Base-by-base conservation (phyloP, 23 tunicate genomes). In the Styela plicata region DNA sequence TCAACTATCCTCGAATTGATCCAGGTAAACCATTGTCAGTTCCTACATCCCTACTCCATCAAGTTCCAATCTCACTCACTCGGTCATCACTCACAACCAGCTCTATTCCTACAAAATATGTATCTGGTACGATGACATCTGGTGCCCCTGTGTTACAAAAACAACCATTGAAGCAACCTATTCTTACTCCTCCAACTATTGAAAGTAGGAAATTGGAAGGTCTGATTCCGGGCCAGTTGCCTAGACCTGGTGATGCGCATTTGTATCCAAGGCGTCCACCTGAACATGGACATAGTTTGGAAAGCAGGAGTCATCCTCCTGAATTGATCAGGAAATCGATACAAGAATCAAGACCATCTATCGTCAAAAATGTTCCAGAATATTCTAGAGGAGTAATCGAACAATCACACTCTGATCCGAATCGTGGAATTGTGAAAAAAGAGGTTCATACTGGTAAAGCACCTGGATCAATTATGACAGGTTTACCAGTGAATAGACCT, bases 61-160 rank as follows among this genome's bases (percentile, higher is more conserved):
- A 26, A 24, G 52, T 23, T 57, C 52, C 37, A 31, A 32, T 34
- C 25, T 31, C 37, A 32, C 26, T 73, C 36, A n/a, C 63, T 29
- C 81, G 66, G 65, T 29, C 81, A 27, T 24, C 53, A 22, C 64
- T 76, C 10, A 76, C 81, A 7, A 76, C 81, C 28, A 76, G 81
- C 64, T 76, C 66, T 13, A 53, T 76, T 26, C 81, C 81, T 23
- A 76, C 81, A 7, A 76, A 53, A n/a, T 76, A 33, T 29, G 81
- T 76, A 20, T 76, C 81, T 24, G 78, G 52, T 16, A 24, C 78
- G 0, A 57, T 53, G 33, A 24, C 81, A 19, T 76, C 81, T 44
- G 81, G 27, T 13, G 66, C n/a, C 19, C 70, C 70, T 66, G 31
- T 27, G 10, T 34, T 30, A 21, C 36, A 28, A 33, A 33, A 71